A percentile compares a stretch with the other conserved stretches of the same genome.
phyloP scores from a whole-genome alignment of 2,797 vertebrate genomes.

The Malurus splendens region DNA sequence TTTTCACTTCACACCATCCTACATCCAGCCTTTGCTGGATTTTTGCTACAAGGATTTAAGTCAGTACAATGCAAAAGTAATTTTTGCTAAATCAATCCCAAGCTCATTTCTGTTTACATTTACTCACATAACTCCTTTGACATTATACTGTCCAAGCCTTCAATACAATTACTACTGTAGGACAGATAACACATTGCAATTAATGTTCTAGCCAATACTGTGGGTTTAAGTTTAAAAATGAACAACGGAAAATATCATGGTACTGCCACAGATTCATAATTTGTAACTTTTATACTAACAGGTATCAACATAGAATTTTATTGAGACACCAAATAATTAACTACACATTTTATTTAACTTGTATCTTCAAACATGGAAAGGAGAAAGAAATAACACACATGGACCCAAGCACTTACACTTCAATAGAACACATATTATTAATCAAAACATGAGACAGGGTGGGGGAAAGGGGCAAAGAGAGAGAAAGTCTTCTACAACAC shows the following conservation, averaged over 20 bases:
- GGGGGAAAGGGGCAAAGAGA: background rate
- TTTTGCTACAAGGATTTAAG: background rate
- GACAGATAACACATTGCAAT: background rate
- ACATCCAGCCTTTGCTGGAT: background rate
- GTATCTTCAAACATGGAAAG: background rate
- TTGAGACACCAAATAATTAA: background rate
- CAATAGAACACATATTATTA: background rate
- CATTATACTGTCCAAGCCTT: background rate
- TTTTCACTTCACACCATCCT: background rate
- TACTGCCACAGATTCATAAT: background rate
- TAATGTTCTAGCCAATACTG: background rate
- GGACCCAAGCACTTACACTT: background rate
- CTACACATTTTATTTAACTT: background rate
- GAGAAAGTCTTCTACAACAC: background rate
- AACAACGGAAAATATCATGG: background rate
- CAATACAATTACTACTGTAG: background rate
- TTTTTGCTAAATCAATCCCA: background rate
- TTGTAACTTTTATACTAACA: background rate
- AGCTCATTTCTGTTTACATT: background rate
- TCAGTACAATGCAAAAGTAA: background rate
- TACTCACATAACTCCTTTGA: background rate
- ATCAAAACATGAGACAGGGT: background rate
- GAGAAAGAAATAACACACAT: background rate
- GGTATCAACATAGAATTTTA: background rate
- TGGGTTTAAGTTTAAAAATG: background rate